phyloP scores from a whole-genome alignment of 2,113 vertebrate species.

The Hydropotes inermis region DNA sequence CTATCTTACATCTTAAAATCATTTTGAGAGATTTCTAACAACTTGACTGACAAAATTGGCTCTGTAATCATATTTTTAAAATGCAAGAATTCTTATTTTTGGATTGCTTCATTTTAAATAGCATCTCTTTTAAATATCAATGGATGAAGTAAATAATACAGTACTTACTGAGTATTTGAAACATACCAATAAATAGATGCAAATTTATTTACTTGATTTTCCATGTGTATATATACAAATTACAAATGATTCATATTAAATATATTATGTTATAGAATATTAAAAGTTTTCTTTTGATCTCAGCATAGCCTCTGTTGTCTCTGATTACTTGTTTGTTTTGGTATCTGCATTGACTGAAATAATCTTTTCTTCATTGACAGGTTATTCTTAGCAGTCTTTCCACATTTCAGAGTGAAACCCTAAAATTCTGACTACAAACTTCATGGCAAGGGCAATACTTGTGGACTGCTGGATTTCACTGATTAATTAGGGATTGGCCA shows the following conservation, averaged over 20 bases:
- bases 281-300: background rate
- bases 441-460: background rate
- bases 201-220: background rate
- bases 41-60: background rate
- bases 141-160: background rate
- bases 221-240: background rate
- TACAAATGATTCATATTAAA: background rate
- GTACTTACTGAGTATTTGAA: background rate
- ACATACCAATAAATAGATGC: background rate
- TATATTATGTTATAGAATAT: background rate
- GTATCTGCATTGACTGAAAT: background rate
- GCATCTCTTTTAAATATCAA: background rate
- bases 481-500: background rate
- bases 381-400: background rate
- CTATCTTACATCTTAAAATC: background rate
- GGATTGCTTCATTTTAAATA: background rate
- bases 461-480: background rate
- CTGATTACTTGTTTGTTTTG: background rate
- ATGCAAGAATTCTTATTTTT: background rate
- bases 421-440: background rate
- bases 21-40: background rate
- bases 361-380: background rate
- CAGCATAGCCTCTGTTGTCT: background rate
- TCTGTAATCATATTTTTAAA: background rate
- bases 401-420: background rate